Evolutionary conservation across 2,113 vertebrate species (phyloP).

Genomic region (Bos indicus): DNA sequence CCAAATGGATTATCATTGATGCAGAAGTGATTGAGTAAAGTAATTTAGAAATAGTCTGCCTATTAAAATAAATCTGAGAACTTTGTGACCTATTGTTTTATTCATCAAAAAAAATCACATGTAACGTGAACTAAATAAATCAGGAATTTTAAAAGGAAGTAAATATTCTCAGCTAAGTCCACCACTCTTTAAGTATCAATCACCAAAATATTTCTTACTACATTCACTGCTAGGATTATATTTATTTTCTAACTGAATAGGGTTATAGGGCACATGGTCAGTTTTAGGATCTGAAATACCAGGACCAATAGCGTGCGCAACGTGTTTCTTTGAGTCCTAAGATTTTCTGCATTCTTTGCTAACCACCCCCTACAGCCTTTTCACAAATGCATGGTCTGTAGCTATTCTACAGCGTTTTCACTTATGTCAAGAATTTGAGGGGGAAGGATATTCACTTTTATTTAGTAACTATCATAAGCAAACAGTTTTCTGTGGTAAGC

Average conservation of each 20-base stretch:
- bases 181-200: not conserved
- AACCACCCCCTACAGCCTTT: fast-evolving
- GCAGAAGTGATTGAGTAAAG: not conserved
- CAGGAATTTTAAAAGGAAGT: not conserved
- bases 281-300: not conserved
- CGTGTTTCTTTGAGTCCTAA: not conserved
- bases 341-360: not conserved
- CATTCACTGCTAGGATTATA: not conserved
- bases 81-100: not conserved
- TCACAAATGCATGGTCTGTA: not conserved
- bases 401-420: not conserved
- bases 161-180: not conserved
- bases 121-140: not conserved
- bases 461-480: not conserved
- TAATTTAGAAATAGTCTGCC: not conserved
- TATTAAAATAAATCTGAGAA: not conserved
- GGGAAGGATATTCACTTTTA: not conserved
- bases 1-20: not conserved
- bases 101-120: not conserved
- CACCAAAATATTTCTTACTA: not conserved
- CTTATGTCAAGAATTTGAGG: not conserved
- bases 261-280: not conserved
- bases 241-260: not conserved
- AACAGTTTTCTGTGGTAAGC: not conserved
- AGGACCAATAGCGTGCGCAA: fast-evolving